Percentiles rank a stretch among this genome's conserved stretches.
phyloP scores from a whole-genome alignment of 2,113 vertebrate genomes.

The Myrmecophaga tridactyla region DNA sequence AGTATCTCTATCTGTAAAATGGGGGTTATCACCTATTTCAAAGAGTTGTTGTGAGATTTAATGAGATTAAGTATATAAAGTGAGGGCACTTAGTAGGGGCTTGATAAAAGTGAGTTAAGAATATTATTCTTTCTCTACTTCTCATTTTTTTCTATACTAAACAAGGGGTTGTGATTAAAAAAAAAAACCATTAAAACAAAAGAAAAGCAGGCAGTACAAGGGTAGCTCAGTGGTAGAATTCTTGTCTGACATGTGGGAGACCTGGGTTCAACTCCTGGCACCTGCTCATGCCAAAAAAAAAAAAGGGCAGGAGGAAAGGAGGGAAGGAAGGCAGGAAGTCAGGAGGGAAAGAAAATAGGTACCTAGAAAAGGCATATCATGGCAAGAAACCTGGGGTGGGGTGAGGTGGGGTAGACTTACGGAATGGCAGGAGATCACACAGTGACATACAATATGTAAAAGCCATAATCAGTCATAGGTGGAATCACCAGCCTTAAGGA shows the following conservation, averaged over 20 bases:
- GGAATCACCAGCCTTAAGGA: background rate
- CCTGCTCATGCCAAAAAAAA: too few relatives aligned
- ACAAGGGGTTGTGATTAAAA: background rate
- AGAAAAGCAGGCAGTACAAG: too few relatives aligned
- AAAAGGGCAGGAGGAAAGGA: background rate
- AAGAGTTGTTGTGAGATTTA: conserved; percentile 39
- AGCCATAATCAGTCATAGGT: background rate
- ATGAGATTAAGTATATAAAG: conserved; percentile 26
- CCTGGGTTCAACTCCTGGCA: too few relatives aligned
- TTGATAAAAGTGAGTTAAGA: conserved; percentile 39
- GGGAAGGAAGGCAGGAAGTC: background rate
- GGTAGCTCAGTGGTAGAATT: too few relatives aligned
- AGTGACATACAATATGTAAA: background rate
- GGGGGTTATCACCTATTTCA: background rate
- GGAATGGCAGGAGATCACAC: background rate
- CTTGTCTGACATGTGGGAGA: too few relatives aligned
- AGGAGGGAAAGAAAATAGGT: background rate
- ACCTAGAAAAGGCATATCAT: background rate
- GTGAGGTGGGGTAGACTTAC: background rate
- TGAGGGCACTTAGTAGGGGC: background rate
- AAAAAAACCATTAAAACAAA: too few relatives aligned
- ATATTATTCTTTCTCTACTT: conserved; percentile 30
- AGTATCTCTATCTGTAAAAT: conserved; percentile 14
- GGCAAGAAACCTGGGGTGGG: background rate
- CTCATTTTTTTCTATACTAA: conserved; percentile 20